Evolutionary conservation across 2,888 invertebrate genomes (phyloP), one percentile per base, ranked within the genome.

Genomic region (Azorinus chamasolen): DNA sequence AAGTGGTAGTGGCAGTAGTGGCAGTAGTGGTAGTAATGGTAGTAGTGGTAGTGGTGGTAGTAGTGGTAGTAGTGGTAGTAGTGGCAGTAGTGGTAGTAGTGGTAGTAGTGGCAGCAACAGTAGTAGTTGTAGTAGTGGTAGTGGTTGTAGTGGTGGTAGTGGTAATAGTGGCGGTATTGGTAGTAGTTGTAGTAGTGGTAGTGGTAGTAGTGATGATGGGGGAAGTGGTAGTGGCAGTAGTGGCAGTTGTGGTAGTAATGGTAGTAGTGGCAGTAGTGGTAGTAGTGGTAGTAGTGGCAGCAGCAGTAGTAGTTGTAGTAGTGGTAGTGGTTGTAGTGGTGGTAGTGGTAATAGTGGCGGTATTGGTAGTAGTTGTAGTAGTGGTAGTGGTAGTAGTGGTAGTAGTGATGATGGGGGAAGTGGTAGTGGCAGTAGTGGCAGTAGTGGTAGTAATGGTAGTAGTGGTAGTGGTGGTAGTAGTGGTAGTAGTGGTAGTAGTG

Each of bases 331-430:
- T n/a, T n/a, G n/a, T n/a, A n/a, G n/a, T n/a, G 58, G 51, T 59
- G 59, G 65, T 59, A 68, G 65, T 68, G 68, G 58, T 72, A 68
- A 45, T 43, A 68, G 65, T 68, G 58, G 58, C 59, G 58, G 54
- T 68, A 68, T 41, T 68, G 59, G 58, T 68, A 68, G 50, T 50
- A 59, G 59, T 59, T 27, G 59, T 39, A 46, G 46, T n/a, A n/a
- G 41, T 41, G 16, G 41, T 41, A 41, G 16, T 41, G 16, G 41
- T 41, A 41, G 41, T 12, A 41, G 41, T 41, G 16, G 41, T 41
- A 41, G 41, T 41, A 41, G 10, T 16, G 16, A n/a, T n/a, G n/a
- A n/a, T n/a, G n/a, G n/a, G n/a, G n/a, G n/a, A n/a, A n/a, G n/a
- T n/a, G n/a, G n/a, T n/a, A n/a, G n/a, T n/a, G n/a, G n/a, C 16